Base-by-base conservation (phyloP, 2,888 invertebrate species). In the Camponotus fellah region DNA sequence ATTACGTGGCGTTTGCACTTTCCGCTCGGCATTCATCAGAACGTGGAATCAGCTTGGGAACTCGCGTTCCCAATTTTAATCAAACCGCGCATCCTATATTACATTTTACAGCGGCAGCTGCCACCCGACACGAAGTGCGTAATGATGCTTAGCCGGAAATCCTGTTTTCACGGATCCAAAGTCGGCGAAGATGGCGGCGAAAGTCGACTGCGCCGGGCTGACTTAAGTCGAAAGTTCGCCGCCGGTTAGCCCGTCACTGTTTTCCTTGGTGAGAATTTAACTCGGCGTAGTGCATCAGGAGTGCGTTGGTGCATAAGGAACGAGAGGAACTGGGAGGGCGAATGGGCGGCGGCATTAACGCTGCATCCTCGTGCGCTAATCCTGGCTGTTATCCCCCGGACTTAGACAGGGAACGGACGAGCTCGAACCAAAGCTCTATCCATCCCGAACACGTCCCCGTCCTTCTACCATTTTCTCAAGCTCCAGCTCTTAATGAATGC, bases 351-450 rank as follows among this genome's bases (percentile, higher is more conserved):
- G 84, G 91, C 88, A 91, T 90, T 89, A 91, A 87, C 85, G 87
- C 86, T 85, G 88, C 90, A 88, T 91, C 87, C 88, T 83, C 62
- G 82, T 74, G 79, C 86, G 85, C 87, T 91, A 91, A 91, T 91
- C 91, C 89, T 74, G n/a, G 85, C 87, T 85, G 91, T 91, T 91
- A 91, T 91, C 89, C 88, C 83, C 87, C 71, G 82, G 86, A 91
- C 91, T 91, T 91, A 85, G 87, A 86, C 88, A 66, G 83, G 85
- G 84, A 79, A 84, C 87, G 85, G 85, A 72, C 86, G 85, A 84
- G 79, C 89, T 86, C 86, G 86, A 89, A 83, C 80, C 80, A 83
- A 83, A 81, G 26, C 87, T 80, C 74, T 49, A 37, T 74, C 17
- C 46, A 46, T 58, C 64, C 56, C 68, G 34, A 64, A 68, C 56